A percentile compares a stretch with the other conserved stretches of the same genome.
Evolutionary conservation across 2,888 invertebrate genomes (phyloP).

Genomic region (Philonicus albiceps): DNA sequence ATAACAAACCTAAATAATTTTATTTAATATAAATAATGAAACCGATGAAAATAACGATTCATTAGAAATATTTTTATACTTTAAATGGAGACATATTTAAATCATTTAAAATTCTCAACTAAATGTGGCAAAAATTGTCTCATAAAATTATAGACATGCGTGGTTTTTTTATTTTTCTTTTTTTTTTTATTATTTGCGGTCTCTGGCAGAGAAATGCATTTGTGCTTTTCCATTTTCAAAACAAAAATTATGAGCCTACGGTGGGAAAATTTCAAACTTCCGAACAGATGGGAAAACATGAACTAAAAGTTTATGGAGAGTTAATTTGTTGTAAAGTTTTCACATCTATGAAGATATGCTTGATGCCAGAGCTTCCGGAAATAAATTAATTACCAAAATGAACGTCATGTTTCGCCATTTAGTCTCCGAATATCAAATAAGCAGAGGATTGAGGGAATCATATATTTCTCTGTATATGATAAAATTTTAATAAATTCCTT

Average conservation of each 20-base stretch:
- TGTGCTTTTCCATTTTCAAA: background rate
- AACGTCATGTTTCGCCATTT: slow-evolving; percentile 5
- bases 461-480: background rate
- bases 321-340: slow-evolving; percentile 39
- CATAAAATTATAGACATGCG: background rate
- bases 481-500: background rate
- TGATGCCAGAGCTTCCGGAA: slow-evolving; percentile 24
- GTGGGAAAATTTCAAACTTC: slow-evolving; percentile 28
- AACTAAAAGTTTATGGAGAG: slow-evolving; percentile 33
- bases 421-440: background rate
- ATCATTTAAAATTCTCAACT: background rate
- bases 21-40: no score
- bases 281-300: slow-evolving; percentile 38
- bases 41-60: background rate
- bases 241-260: slow-evolving; percentile 19
- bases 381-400: slow-evolving; percentile 36
- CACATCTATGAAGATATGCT: slow-evolving; percentile 30
- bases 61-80: background rate
- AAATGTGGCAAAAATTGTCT: background rate
- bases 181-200: background rate
- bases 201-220: background rate
- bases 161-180: no score
- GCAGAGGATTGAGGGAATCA: background rate
- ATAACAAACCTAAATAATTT: no score
- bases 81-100: background rate